Base-by-base conservation (phyloP, 2,888 invertebrate genomes). In the Herminia tarsipennalis region DNA sequence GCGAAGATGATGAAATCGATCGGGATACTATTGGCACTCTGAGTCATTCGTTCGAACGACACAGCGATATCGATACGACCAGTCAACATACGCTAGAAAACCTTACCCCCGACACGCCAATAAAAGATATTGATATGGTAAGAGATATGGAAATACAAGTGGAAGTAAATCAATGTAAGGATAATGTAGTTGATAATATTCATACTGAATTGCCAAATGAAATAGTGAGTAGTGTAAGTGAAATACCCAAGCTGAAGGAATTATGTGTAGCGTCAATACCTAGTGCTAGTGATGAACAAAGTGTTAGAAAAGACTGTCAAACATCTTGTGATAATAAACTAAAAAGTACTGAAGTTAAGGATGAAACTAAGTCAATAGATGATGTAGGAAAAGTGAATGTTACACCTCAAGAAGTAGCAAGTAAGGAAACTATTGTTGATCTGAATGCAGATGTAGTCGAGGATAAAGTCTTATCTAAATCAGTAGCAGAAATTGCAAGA, bases 331-430 rank as follows among this genome's bases (percentile, higher is more conserved):
- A 87, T 87, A 86, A 76, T 84, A 85, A 79, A 65, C 70, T 81
- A 76, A 76, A 74, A 81, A 80, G 80, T 77, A 86, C 82, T 82
- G 83, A 83, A 78, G 74, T 75, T 72, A 76, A 73, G 72, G 76
- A 80, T 68, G 78, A 80, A 85, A 77, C 86, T 87, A 88, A 89
- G 87, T 88, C 88, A 87, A 71, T 87, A 87, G 81, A 81, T 74
- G 73, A 78, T 76, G 77, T 78, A 78, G 70, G 63, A 54, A 66
- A 68, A 60, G 51, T 58, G 52, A 56, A 65, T 55, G 56, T 41
- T 37, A 63, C 52, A 50, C 64, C 66, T 57, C 61, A 65, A 57
- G 65, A 66, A 59, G 66, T 71, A 67, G 68, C 61, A 51, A 61
- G 61, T 66, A 73, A 66, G 65, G 61, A 74, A 49, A 54, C 28